Percentiles rank a stretch among this genome's conserved stretches.
These are phyloP conservation scores for Steinernema feltiae DNA, from an alignment of 1,140 invertebrate species.

Conservation along the genomic window DNA sequence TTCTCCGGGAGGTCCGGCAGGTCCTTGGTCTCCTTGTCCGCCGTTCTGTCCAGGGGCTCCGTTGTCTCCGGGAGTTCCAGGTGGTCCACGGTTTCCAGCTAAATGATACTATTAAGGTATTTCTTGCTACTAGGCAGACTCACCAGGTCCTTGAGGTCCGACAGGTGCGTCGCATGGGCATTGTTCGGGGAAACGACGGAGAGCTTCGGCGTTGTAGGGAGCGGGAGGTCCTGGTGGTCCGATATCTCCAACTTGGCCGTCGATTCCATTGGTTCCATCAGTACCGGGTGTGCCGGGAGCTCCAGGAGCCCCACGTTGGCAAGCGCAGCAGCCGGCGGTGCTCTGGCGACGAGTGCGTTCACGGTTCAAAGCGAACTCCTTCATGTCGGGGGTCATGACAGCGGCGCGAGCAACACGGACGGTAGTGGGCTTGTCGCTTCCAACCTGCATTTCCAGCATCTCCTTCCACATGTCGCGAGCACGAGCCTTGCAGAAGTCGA, in stretches of 20 bases:
- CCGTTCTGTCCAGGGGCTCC: constrained; percentile 37
- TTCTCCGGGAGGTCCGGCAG: constrained; percentile 15
- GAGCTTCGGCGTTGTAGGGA: constrained; percentile 31
- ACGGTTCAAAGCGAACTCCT: neutral
- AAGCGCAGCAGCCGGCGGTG: constrained; percentile 35
- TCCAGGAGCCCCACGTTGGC: constrained; percentile 41
- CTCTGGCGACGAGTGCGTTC: constrained; percentile 19
- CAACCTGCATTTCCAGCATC: constrained; percentile 42
- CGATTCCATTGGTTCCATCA: constrained; percentile 37
- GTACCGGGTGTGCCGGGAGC: constrained; percentile 33
- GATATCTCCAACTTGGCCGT: constrained; percentile 24
- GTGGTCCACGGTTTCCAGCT: constrained; percentile 30
- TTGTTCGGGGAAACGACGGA: constrained; percentile 36
- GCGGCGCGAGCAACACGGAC: constrained; percentile 32
- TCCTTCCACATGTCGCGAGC: constrained; percentile 44
- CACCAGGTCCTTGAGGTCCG: constrained; percentile 38
- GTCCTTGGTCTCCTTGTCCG: constrained; percentile 38
- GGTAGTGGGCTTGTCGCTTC: constrained; percentile 35
- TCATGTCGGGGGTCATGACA: constrained; percentile 33
- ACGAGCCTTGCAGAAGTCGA: constrained; percentile 42
- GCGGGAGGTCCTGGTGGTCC: constrained; percentile 40
- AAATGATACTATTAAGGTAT: no score
- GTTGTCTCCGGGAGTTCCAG: constrained; percentile 38
- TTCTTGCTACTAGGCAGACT: constrained; percentile 26
- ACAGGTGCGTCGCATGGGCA: constrained; percentile 41